These are phyloP conservation scores for Apis cerana DNA, from an alignment of 1,140 invertebrate genomes.

Conservation along the genomic window DNA sequence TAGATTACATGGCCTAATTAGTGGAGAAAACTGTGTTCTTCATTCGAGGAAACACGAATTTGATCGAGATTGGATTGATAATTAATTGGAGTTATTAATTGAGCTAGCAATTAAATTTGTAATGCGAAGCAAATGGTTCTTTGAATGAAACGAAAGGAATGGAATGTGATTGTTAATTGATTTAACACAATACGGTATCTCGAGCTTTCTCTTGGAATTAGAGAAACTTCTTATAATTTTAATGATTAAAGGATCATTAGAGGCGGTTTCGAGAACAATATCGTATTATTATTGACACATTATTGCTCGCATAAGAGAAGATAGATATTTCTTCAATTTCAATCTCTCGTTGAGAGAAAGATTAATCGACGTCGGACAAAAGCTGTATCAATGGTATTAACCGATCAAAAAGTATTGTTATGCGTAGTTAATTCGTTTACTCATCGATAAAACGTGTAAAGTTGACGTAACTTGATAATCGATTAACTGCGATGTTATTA, in stretches of 20 bases:
- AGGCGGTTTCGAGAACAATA: no score
- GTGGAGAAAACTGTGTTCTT: background rate
- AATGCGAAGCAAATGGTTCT: background rate
- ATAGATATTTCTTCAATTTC: background rate
- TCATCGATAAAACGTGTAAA: background rate
- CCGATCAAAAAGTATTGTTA: background rate
- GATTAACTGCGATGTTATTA: background rate
- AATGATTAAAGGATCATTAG: no score
- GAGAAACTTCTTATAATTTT: background rate
- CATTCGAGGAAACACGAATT: no score
- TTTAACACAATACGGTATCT: background rate
- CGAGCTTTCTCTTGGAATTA: background rate
- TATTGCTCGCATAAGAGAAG: background rate
- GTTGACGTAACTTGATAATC: background rate
- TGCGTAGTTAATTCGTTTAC: background rate
- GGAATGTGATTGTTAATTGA: background rate
- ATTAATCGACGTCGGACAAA: background rate
- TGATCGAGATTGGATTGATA: background rate
- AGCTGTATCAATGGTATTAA: background rate
- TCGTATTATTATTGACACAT: no score
- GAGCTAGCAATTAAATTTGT: constrained; percentile 14
- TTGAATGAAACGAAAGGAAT: background rate
- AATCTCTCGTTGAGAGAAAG: constrained; percentile 2
- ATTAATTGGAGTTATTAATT: background rate
- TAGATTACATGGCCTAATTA: background rate